phyloP scores from a whole-genome alignment of 2,888 invertebrate genomes.

The Pyrgus malvae region DNA sequence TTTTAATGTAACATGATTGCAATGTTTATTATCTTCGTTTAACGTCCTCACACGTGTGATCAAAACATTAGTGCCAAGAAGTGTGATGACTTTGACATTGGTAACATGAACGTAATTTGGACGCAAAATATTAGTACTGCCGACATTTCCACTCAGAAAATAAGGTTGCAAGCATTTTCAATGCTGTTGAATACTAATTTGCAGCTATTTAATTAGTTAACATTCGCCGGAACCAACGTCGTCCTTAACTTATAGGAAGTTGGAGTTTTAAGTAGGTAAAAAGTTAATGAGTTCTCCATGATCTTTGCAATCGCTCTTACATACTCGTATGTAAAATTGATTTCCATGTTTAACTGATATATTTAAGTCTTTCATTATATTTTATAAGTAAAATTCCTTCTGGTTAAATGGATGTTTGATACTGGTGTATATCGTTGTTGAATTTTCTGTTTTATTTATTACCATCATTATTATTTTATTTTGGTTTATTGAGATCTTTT shows the following conservation, averaged over 20 bases:
- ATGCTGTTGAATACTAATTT: constrained; percentile 21
- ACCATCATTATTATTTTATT: too few species aligned
- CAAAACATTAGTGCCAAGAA: constrained; percentile 1
- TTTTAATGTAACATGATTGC: neutral
- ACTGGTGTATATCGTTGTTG: too few species aligned
- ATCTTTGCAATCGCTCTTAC: neutral
- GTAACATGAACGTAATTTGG: neutral
- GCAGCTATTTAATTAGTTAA: constrained; percentile 42
- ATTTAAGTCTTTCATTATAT: too few species aligned
- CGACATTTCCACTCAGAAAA: neutral
- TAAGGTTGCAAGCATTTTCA: constrained; percentile 14
- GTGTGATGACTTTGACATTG: neutral
- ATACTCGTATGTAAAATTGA: neutral
- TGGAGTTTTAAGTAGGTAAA: constrained; percentile 41
- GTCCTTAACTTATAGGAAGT: constrained; percentile 57
- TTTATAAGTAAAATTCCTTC: too few species aligned
- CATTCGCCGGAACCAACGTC: constrained; percentile 48
- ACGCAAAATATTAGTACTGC: neutral
- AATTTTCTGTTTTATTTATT: too few species aligned
- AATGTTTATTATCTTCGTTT: neutral
- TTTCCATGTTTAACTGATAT: too few species aligned
- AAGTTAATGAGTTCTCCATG: constrained; percentile 37
- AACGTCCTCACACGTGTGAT: neutral
- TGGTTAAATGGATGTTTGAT: too few species aligned
- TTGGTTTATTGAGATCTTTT: too few species aligned